Evolutionary conservation across 2,888 invertebrate species (phyloP), one percentile per base, ranked within the genome.

Genomic region (Chrysolina haemoptera): DNA sequence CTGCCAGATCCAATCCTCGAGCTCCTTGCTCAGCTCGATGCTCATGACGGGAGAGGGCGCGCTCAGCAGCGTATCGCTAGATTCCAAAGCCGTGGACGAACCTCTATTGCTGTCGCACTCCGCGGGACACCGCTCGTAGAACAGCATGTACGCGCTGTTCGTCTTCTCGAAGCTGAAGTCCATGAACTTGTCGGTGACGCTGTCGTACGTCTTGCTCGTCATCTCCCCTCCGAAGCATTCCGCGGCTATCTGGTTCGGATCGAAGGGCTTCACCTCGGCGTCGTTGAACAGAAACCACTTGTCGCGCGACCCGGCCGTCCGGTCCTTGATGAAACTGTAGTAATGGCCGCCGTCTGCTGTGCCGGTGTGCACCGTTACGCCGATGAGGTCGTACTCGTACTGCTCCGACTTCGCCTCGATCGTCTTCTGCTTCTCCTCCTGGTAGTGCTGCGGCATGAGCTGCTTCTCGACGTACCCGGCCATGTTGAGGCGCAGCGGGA

Each of bases 201-300:
- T 96, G 87, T 98, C 98, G 86, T 98, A 98, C 0, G 97, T 98
- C 90, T 98, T 98, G 85, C 97, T 97, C 69, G 97, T 98, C 96
- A 98, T 97, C 90, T 98, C 98, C 6, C 98, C 98, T 3, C 98
- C 98, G 88, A 98, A 98, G 88, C 98, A 98, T 88, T 98, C 98
- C 0, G 96, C 94, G 0, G 97, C 97, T 73, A 98, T 94, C 88
- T 97, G 97, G 82, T 95, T 95, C 0, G 97, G 96, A 90, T 98
- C 98, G 87, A 98, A 98, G 0, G 95, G 95, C 88, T 98, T 98
- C 0, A 97, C 96, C 88, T 97, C 96, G 0, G 96, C 96, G 87
- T 97, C 97, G 86, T 97, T 97, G 88, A 97, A 97, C 50, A 96
- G 89, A 84, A 95, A 93, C 98, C 97, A 98, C 82, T 97, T 96